A percentile compares a stretch with the other conserved stretches of the same genome.
Conservation (phyloP, 2,797 vertebrate genomes). For the Merluccius polli region DNA sequence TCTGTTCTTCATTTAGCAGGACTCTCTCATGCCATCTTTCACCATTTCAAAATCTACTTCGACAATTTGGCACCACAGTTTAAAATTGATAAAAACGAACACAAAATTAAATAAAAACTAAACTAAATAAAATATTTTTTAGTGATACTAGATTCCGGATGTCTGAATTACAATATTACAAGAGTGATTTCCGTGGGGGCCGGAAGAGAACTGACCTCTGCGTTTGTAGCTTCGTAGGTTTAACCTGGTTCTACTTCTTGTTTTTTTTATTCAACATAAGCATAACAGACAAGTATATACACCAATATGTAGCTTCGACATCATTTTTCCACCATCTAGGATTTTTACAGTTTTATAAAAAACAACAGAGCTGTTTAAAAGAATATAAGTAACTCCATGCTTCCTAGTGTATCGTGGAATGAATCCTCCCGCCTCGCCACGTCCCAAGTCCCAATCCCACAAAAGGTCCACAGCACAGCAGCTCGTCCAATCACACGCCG, state of each 20-base stretch:
- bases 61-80: constrained; percentile 42
- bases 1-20: background rate
- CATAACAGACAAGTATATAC: constrained; percentile 81
- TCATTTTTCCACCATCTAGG: constrained; percentile 40
- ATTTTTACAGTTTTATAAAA: constrained; percentile 46
- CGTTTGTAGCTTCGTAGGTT: constrained; percentile 50
- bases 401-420: constrained; percentile 34
- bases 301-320: constrained; percentile 64
- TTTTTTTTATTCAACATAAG: constrained; percentile 75
- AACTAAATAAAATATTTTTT: constrained; percentile 2
- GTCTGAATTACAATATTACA: background rate
- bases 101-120: background rate
- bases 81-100: constrained; percentile 12
- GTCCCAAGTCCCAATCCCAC: constrained; percentile 41
- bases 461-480: constrained; percentile 48
- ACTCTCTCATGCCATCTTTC: background rate
- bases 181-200: constrained; percentile 10
- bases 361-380: constrained; percentile 39
- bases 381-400: constrained; percentile 32
- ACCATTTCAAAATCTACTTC: constrained; percentile 20
- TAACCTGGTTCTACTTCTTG: constrained; percentile 69
- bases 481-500: constrained; percentile 80
- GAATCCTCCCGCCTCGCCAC: background rate
- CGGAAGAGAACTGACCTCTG: constrained; percentile 33
- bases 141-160: constrained; percentile 12